Base-by-base conservation (phyloP, 1,140 invertebrate genomes). In the Drosophila teissieri region DNA sequence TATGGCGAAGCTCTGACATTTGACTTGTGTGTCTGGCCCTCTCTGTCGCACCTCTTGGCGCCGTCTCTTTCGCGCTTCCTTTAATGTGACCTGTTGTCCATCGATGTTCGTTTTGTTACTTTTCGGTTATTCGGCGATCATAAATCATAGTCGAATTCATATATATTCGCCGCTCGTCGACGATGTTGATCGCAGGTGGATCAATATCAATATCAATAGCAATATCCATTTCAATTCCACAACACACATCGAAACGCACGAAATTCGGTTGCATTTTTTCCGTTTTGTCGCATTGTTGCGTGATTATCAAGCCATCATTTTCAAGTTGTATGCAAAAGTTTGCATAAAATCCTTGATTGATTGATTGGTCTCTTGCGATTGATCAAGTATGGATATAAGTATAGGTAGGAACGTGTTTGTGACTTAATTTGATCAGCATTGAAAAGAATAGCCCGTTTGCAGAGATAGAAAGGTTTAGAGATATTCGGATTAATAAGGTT, bases 1-100 rank as follows among this genome's bases (percentile, higher is more conserved):
- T 81, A 44, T 54, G 68, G 53, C 76, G 72, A 77, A 89, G 84
- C 80, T 89, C 84, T 88, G 84, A 89, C 84, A 88, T 88, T 89
- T 88, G 84, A 88, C 68, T 88, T 73, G 72, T 67, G 55, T 57
- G 49, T 53, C 27, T 62, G 42, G 34, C 39, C 36, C 37, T 61
- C 67, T 44, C 52, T 53, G 27, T 49, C 46, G 40, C 45, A 48
- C 46, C 37, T 19, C 44, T 1, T 15, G 46, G 22, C 4, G 27
- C 37, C 22, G 22, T 39, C 48, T 54, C 48, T 51, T 48, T 77
- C 63, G 24, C 58, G 65, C 64, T 77, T 88, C 83, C 84, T 88
- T 83, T 80, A 88, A 83, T 88, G 56, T 82, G 82, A 85, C 73
- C 78, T 63, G 68, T 73, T 86, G 72, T 55, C 39, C 49, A 44